Conservation (phyloP, 2,888 invertebrate genomes). For the Eupithecia insigniata region DNA sequence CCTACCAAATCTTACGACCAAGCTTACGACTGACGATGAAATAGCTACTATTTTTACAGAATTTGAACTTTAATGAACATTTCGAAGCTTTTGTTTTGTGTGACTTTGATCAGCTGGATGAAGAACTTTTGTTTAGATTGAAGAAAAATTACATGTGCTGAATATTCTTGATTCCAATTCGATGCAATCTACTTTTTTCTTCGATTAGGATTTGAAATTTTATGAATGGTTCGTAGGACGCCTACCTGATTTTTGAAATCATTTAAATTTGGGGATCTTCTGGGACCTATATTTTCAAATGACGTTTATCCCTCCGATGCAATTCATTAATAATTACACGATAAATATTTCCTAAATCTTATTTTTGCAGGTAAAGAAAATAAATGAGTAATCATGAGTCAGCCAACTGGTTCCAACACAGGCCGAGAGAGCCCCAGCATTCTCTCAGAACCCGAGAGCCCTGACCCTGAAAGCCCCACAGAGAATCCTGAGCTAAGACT, state of each 20-base stretch:
- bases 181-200: not conserved
- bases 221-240: not conserved
- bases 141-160: constrained; percentile 1
- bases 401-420: not conserved
- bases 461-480: not conserved
- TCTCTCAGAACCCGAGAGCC: constrained; percentile 7
- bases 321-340: not conserved
- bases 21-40: no score
- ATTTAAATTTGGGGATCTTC: not conserved
- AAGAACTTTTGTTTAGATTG: not conserved
- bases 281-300: not conserved
- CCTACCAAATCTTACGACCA: not conserved
- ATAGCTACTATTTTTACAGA: not conserved
- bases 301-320: not conserved
- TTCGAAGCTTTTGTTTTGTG: not conserved
- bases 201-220: not conserved
- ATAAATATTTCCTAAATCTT: not conserved
- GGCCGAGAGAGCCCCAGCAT: constrained; percentile 7
- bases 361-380: not conserved
- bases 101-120: not conserved
- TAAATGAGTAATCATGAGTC: constrained; percentile 7
- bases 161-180: not conserved
- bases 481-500: not conserved
- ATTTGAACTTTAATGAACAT: not conserved
- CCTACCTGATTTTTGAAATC: not conserved